Percentiles rank a stretch among this genome's conserved stretches.
Evolutionary conservation across 2,113 vertebrate genomes (phyloP).

Genomic region (Platycercus adscitus): DNA sequence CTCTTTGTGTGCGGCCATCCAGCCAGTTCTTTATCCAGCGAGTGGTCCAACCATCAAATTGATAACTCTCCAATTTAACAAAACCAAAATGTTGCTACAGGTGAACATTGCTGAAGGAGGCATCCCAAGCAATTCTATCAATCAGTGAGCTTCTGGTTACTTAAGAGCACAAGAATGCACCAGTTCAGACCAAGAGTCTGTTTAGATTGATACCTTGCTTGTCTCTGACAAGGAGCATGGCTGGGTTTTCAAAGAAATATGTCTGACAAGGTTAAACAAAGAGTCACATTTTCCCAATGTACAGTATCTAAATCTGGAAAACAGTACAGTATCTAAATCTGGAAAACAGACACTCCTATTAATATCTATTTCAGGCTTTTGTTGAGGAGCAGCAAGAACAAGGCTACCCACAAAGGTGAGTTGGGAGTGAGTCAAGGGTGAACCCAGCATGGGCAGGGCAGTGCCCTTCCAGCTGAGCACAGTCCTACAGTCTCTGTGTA

Average conservation of each 20-base stretch:
- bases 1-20: no score
- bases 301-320: not conserved
- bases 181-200: not conserved
- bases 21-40: no score
- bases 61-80: no score
- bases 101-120: not conserved
- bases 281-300: not conserved
- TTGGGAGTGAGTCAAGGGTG: not conserved
- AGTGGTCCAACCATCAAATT: no score
- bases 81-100: not conserved
- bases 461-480: not conserved
- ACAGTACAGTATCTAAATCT: not conserved
- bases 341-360: not conserved
- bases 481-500: not conserved
- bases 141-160: not conserved
- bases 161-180: not conserved
- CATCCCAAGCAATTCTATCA: not conserved
- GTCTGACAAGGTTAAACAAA: not conserved
- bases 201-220: not conserved
- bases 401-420: not conserved
- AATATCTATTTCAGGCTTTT: not conserved
- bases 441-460: not conserved
- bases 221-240: accelerated
- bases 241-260: not conserved
- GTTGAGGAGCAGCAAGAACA: not conserved